Base-by-base conservation (phyloP, 2,888 invertebrate species). In the Synergus laeviventris region DNA sequence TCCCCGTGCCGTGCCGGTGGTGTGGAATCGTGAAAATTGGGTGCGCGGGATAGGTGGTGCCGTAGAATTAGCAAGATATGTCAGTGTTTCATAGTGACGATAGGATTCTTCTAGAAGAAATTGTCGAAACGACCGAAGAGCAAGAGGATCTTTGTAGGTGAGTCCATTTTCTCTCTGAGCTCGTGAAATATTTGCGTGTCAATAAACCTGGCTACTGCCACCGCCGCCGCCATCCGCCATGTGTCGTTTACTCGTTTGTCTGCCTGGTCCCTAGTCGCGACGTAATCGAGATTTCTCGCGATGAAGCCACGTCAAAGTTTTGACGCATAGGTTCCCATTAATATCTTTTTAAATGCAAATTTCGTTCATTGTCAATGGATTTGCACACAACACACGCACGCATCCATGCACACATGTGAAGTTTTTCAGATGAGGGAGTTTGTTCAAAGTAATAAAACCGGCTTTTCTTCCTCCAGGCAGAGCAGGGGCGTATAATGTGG, bases 71-170 rank as follows among this genome's bases (percentile, higher is more conserved):
- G 80, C 70, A n/a, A 87, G 89, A 89, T 91, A 93, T 93, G 93
- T 93, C 93, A 90, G 91, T 92, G 90, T 92, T 92, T 91, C 91
- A 89, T 86, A 90, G 89, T 84, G 92, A 92, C 85, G 91, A 92
- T 87, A 90, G 92, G 84, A 91, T 92, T 89, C 91, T 92, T 88
- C 92, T 93, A 84, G 92, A 92, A 86, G 92, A 92, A 89, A 91
- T 91, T 85, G 92, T 92, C 87, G 92, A 92, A 85, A 92, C 88
- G 86, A 92, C 92, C 85, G 93, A 93, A 82, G 90, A 90, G 80
- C 88, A 88, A 81, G 90, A 90, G 39, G 88, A 88, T 56, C 83
- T 88, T 84, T 91, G 89, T 86, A 88, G 90, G 91, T 91, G 81
- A 88, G 87, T 86, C 45, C 1, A 16, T 2, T 64, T 42, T 39